These are phyloP conservation scores for Lutraria rhynchaena DNA, from an alignment of 1,140 invertebrate genomes.

Conservation along the genomic window DNA sequence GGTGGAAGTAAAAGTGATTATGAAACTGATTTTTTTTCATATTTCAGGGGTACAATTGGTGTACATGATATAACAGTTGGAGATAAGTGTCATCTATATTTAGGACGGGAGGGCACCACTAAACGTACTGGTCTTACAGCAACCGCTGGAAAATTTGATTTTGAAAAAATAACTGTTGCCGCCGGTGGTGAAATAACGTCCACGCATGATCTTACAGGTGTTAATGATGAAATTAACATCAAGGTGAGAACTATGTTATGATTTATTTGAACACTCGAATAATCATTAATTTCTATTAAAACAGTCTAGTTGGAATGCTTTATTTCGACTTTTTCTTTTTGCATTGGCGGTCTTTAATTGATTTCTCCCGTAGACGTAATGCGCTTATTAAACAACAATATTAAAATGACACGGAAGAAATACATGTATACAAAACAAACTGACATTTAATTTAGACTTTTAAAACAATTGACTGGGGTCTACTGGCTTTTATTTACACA, in stretches of 20 bases:
- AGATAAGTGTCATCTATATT: constrained; percentile 65
- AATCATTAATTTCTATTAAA: too few species aligned
- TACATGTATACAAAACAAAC: too few species aligned
- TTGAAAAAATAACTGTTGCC: constrained; percentile 68
- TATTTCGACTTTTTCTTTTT: neutral
- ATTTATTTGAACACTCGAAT: neutral
- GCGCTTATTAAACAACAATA: too few species aligned
- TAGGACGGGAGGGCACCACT: constrained; percentile 64
- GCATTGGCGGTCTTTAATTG: neutral
- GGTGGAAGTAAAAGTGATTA: too few species aligned
- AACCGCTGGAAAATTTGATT: constrained; percentile 57
- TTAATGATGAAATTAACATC: constrained; percentile 35
- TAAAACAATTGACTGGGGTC: too few species aligned
- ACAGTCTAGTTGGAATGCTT: neutral
- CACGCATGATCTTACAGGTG: constrained; percentile 61
- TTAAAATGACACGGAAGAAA: too few species aligned
- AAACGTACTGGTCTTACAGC: constrained; percentile 52
- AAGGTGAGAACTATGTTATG: constrained; percentile 1
- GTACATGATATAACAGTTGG: constrained; percentile 68
- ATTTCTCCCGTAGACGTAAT: too few species aligned
- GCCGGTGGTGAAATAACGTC: constrained; percentile 73
- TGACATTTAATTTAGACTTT: too few species aligned
- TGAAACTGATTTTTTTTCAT: too few species aligned
- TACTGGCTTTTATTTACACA: too few species aligned
- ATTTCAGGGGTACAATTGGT: constrained; percentile 70